Base-by-base conservation (phyloP, 2,113 vertebrate genomes). In the Oreotragus oreotragus region DNA sequence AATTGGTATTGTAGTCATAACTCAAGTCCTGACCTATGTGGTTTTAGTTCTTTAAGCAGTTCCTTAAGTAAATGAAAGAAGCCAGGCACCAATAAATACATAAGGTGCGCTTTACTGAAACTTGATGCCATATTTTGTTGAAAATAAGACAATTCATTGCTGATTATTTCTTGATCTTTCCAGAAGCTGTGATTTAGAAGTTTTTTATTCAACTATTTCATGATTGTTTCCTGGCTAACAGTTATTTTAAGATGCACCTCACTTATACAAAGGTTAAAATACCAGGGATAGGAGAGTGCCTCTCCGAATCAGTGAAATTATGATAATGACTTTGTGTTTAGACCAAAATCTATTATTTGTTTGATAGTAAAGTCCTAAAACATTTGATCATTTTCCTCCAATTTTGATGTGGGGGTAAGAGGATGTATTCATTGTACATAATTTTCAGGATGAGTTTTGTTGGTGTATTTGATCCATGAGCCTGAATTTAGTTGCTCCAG, bases 271-370 rank as follows among this genome's bases (percentile, higher is more conserved):
- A 97, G 43, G 19, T 93, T 89, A 88, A 89, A 93, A 86, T 62
- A 80, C 6, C 39, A 45, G 36, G 30, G 2, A 27, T 62, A 33
- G n/a, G 36, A 14, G 30, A 28, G 8, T 80, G 8, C 6, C 17
- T 89, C 62, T 94, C 94, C 28, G 9, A 89, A 55, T 96, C 90
- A 84, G 21, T 93, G 70, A 88, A 95, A n/a, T 92, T 92, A 90
- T 43, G 21, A 7, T 83, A 57, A 89, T 87, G 43, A 60, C 55
- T 90, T 90, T 90, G 53, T 80, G 8, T 93, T 94, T 95, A 88
- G 39, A 60, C 1, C 33, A 55, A 30, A 90, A 60, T 81, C 12
- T 81, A 1, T 80, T 85, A 85, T 33, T 87, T 84, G 36, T 66
- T 96, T 93, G 64, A 81, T 91, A 60, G 47, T 70, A 77, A 80